Percentiles rank a stretch among this genome's conserved stretches.
Conservation (phyloP, 2,113 vertebrate genomes). For the Gasterosteus aculeatus region DNA sequence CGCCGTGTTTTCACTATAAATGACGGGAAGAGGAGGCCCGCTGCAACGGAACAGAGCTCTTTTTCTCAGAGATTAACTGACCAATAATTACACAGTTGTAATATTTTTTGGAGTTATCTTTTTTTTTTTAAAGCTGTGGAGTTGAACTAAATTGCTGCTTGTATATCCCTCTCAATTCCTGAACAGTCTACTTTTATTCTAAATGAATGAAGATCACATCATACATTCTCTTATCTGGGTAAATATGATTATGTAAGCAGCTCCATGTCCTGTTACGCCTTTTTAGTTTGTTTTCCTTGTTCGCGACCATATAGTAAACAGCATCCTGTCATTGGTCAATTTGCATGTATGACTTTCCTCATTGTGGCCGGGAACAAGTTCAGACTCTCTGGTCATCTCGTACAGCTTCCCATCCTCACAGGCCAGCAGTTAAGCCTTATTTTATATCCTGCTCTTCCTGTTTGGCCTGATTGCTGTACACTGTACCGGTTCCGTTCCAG, state of each 20-base stretch:
- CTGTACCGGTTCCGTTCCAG: background rate
- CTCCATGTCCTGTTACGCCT: background rate
- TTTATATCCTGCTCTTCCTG: conserved; percentile 4
- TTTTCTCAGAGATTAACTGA: background rate
- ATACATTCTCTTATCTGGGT: conserved; percentile 20
- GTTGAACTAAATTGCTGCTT: background rate
- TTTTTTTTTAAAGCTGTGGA: background rate
- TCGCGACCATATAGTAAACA: conserved; percentile 23
- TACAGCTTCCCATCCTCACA: conserved; percentile 19
- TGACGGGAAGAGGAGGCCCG: conserved; percentile 10
- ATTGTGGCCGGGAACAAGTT: conserved; percentile 12
- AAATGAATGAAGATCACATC: background rate
- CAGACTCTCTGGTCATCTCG: conserved; percentile 25
- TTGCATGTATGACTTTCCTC: conserved; percentile 56
- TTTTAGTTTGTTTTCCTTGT: conserved; percentile 24
- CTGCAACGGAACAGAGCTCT: background rate
- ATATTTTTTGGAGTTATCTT: conserved; percentile 11
- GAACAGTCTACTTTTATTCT: background rate
- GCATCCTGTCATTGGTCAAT: conserved; percentile 21
- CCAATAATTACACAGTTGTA: conserved; percentile 22
- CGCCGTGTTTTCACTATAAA: conserved; percentile 29
- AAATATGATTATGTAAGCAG: background rate
- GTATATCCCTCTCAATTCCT: background rate
- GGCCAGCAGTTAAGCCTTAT: conserved; percentile 8
- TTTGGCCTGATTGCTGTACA: conserved; percentile 11